phyloP scores from a whole-genome alignment of 2,797 vertebrate genomes.

The Scyliorhinus canicula region DNA sequence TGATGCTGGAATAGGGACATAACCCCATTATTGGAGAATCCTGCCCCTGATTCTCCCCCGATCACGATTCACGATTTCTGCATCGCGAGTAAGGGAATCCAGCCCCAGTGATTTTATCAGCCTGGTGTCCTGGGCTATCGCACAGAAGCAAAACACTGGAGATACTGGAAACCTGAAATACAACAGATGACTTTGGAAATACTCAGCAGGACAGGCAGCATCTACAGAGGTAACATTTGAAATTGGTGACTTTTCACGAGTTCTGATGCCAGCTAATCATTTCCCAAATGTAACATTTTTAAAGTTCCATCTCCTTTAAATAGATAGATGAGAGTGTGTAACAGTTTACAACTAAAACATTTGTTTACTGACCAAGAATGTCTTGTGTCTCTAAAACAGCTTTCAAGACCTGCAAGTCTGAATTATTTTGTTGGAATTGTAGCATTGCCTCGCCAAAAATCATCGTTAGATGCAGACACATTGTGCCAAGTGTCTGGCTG shows the following conservation, averaged over 20 bases:
- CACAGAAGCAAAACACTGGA: background rate
- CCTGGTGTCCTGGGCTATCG: background rate
- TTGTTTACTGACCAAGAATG: background rate
- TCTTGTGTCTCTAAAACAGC: constrained; percentile 47
- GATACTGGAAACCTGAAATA: background rate
- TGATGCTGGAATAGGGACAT: no score
- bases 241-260: no score
- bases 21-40: no score
- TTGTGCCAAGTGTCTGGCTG: constrained; percentile 71
- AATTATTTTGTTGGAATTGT: constrained; percentile 62
- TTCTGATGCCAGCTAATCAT: background rate
- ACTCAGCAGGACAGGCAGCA: background rate
- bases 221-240: background rate
- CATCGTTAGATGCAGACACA: constrained; percentile 51
- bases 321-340: background rate
- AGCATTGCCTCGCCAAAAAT: constrained; percentile 58
- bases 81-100: no score
- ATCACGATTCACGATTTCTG: no score
- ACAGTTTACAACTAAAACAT: background rate
- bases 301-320: background rate
- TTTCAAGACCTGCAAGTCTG: constrained; percentile 57
- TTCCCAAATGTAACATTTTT: background rate
- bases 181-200: background rate
- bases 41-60: no score
- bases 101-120: background rate